A percentile compares a stretch with the other conserved stretches of the same genome.
phyloP scores from a whole-genome alignment of 2,113 vertebrate genomes.

The Solenodon paradoxus region DNA sequence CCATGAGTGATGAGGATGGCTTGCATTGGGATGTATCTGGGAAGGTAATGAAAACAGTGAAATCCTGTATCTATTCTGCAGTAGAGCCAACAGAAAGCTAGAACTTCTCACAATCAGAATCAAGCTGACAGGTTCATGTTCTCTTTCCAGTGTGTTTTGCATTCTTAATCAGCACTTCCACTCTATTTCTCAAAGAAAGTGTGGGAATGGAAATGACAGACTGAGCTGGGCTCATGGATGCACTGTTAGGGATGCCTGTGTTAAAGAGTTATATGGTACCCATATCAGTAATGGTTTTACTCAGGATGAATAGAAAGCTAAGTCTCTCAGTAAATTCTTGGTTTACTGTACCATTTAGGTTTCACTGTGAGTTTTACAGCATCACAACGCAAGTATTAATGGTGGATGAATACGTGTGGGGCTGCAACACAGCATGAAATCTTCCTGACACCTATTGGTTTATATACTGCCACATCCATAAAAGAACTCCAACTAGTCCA shows the following conservation, averaged over 20 bases:
- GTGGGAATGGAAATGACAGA: background rate
- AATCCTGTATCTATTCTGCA: background rate
- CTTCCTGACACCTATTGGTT: slow-evolving; percentile 77
- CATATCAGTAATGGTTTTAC: slow-evolving; percentile 20
- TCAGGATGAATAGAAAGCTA: slow-evolving; percentile 67
- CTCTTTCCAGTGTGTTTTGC: background rate
- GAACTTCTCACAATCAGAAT: background rate
- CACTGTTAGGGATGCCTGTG: background rate
- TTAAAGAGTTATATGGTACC: slow-evolving; percentile 13
- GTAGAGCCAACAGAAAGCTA: background rate
- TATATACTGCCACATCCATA: slow-evolving; percentile 68
- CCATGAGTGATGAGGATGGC: background rate
- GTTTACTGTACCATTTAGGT: slow-evolving; percentile 76
- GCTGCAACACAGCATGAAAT: slow-evolving; percentile 75
- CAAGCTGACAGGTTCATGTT: background rate
- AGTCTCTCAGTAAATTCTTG: slow-evolving; percentile 67
- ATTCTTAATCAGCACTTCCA: background rate
- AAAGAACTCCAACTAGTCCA: slow-evolving; percentile 75
- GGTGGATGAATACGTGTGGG: slow-evolving; percentile 64
- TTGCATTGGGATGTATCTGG: background rate
- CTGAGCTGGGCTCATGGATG: background rate
- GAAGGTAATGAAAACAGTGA: background rate
- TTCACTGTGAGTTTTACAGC: slow-evolving; percentile 73
- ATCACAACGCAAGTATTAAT: slow-evolving; percentile 65
- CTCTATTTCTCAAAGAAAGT: background rate